Percentiles rank a stretch among this genome's conserved stretches.
Evolutionary conservation across 1,140 invertebrate species (phyloP).

Genomic region (Eumeta japonica): DNA sequence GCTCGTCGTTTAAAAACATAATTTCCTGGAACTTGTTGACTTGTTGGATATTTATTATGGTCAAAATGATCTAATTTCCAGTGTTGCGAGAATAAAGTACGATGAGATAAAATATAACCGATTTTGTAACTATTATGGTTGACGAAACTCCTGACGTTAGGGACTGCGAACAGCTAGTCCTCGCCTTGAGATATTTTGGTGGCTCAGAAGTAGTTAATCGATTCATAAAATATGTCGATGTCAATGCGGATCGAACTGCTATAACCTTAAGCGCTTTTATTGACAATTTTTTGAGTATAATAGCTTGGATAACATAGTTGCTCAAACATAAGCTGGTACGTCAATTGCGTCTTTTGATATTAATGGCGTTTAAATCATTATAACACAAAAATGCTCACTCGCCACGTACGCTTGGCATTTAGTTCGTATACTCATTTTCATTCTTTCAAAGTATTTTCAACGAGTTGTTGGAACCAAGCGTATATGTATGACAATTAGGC

Average conservation of each 20-base stretch:
- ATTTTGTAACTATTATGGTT: conserved; percentile 13
- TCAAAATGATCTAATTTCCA: conserved; percentile 11
- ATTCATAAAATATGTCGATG: conserved; percentile 18
- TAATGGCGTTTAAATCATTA: conserved; percentile 7
- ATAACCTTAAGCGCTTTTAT: conserved; percentile 4
- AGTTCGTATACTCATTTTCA: conserved; percentile 8
- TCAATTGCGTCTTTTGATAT: conserved; percentile 3
- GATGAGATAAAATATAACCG: conserved; percentile 6
- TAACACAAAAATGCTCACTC: conserved; percentile 8
- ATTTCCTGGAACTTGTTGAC: conserved; percentile 6
- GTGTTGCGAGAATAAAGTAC: conserved; percentile 5
- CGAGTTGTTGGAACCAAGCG: conserved; percentile 8
- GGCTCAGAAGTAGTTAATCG: conserved; percentile 11
- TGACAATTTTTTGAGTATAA: conserved; percentile 5
- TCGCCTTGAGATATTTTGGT: conserved; percentile 11
- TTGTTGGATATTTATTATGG: conserved; percentile 8
- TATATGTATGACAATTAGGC: conserved; percentile 9
- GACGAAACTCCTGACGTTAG: conserved; percentile 16
- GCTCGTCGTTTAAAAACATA: conserved; percentile 5
- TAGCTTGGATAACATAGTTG: conserved; percentile 10
- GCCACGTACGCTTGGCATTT: conserved; percentile 10
- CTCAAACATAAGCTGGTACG: conserved; percentile 13
- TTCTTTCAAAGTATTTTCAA: conserved; percentile 11
- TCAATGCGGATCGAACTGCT: conserved; percentile 12
- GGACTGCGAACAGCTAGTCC: conserved; percentile 8